Evolutionary conservation across 2,113 vertebrate species (phyloP), one percentile per base, ranked within the genome.

Genomic region (Mixornis gularis): DNA sequence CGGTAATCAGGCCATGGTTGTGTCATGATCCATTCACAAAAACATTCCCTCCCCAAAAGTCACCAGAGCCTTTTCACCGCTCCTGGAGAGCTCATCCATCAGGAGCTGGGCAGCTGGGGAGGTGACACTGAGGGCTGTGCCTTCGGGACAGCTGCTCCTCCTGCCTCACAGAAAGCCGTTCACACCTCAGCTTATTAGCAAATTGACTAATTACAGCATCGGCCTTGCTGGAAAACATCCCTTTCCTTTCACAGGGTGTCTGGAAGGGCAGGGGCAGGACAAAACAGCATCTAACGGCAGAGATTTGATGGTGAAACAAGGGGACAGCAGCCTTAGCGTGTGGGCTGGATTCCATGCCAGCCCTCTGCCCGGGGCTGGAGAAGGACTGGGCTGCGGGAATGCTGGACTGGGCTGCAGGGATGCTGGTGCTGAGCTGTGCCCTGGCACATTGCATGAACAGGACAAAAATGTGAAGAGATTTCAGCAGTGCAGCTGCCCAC

Each of bases 131-230:
- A 51, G 51, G 79, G 76, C 86, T 69, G 40, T 82, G 66, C 60
- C 73, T 43, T 1, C 0, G 2, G 81, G 74, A 91, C 90, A 91
- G 88, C 82, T 90, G 91, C 69, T 92, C 76, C 83, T 91, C 88
- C 79, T 65, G 78, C 82, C 85, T 84, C 59, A 1, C 9, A 0
- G 2, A 38, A 63, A 83, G 66, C 89, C 3, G 0, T 88, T 91
- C 92, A 66, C 91, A 88, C 92, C 89, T 90, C 89, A 14, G 86
- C 17, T 2, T 73, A 86, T 86, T 86, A 94, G n/a, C 83, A 80
- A 86, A 93, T 70, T 46, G 91, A 44, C 69, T 94, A 87, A 94
- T 90, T 94, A 80, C 17, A 43, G 60, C 43, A 55, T 88, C 38
- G 40, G 41, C 29, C 70, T 59, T 55, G 65, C 91, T 76, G 73